These are phyloP conservation scores for Sinopyrophorus schimmeli DNA, from an alignment of 2,888 invertebrate genomes.

Conservation along the genomic window DNA sequence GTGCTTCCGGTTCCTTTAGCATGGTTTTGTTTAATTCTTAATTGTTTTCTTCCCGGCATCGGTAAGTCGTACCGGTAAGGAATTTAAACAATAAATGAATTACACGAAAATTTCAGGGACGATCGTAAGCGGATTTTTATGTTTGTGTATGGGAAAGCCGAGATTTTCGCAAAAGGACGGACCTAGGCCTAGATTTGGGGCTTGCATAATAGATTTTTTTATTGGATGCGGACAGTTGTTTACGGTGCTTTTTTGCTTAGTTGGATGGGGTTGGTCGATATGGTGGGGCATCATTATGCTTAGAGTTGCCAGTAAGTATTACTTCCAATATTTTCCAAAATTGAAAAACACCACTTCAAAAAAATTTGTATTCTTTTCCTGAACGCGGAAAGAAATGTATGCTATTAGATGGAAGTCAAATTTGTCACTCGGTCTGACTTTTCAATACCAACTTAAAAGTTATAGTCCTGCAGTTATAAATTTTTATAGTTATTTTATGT, in stretches of 20 bases:
- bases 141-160: slow-evolving; percentile 86
- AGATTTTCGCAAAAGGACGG: slow-evolving; percentile 82
- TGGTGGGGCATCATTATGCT: slow-evolving; percentile 97
- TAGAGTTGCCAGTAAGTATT: slow-evolving; percentile 79
- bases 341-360: too few species aligned
- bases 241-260: slow-evolving; percentile 91
- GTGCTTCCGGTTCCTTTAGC: slow-evolving; percentile 85
- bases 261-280: slow-evolving; percentile 98
- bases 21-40: slow-evolving; percentile 84
- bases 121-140: slow-evolving; percentile 84
- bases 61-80: slow-evolving; percentile 59
- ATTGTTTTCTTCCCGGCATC: slow-evolving; percentile 76
- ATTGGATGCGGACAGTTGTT: slow-evolving; percentile 89
- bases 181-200: slow-evolving; percentile 73
- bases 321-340: too few species aligned
- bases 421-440: too few species aligned
- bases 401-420: too few species aligned
- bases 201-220: slow-evolving; percentile 81
- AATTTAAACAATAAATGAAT: background rate
- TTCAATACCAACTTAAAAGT: too few species aligned
- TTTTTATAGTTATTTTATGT: too few species aligned
- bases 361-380: too few species aligned
- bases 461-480: too few species aligned
- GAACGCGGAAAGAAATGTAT: too few species aligned
- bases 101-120: slow-evolving; percentile 79